These are phyloP conservation scores for Gobio gobio DNA, from an alignment of 2,113 vertebrate species.

Conservation along the genomic window DNA sequence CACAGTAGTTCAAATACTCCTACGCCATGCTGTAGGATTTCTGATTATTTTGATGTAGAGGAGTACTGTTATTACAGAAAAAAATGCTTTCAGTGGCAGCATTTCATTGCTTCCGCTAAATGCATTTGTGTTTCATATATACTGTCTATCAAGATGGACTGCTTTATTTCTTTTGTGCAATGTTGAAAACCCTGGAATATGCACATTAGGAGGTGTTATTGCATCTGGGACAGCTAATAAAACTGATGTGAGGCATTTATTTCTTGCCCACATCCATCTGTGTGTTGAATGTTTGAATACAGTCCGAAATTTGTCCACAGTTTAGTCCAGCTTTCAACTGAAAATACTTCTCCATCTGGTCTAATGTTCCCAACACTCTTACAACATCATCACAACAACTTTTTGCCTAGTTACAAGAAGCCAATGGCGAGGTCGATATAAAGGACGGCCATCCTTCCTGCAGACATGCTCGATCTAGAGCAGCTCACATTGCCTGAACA, in stretches of 20 bases:
- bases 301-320: not conserved
- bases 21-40: conserved; percentile 24
- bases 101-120: conserved; percentile 39
- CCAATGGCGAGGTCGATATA: conserved; percentile 8
- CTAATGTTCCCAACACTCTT: not conserved
- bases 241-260: not conserved
- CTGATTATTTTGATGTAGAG: conserved; percentile 36
- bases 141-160: conserved; percentile 19
- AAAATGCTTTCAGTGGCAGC: not conserved
- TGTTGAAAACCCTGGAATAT: not conserved
- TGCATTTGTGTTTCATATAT: conserved; percentile 1
- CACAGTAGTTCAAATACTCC: conserved; percentile 37
- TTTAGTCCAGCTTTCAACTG: conserved; percentile 1
- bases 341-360: not conserved
- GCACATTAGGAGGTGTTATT: not conserved
- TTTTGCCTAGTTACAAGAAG: not conserved
- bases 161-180: conserved; percentile 31
- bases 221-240: not conserved
- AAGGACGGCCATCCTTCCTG: not conserved
- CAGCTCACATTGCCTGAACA: conserved; percentile 10
- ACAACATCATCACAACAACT: not conserved
- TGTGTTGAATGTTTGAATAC: not conserved
- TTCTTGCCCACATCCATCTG: not conserved
- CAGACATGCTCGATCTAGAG: not conserved
- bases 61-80: conserved; percentile 4